phyloP scores from a whole-genome alignment of 92 coral and sea anemone genomes.

The Siderastrea radians region DNA sequence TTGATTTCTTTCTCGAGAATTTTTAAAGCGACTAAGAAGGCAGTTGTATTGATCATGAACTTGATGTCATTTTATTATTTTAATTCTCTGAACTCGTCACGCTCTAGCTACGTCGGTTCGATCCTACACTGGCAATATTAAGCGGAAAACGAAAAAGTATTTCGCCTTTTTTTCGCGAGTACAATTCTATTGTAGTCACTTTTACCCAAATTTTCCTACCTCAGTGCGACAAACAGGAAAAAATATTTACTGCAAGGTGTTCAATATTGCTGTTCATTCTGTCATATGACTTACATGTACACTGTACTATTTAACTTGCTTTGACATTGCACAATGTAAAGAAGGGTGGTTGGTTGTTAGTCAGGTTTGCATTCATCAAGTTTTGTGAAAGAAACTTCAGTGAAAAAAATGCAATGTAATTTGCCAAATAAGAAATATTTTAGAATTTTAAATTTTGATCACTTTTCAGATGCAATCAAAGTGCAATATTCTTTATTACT shows the following conservation, averaged over 20 bases:
- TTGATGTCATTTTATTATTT: not conserved
- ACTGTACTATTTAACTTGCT: not conserved
- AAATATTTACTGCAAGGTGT: not conserved
- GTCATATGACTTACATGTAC: not conserved
- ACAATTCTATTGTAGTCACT: not conserved
- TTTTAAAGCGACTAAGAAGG: not conserved
- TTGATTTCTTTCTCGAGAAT: not conserved
- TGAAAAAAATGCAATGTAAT: too few species aligned
- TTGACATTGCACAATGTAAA: not conserved
- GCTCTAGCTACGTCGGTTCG: not conserved
- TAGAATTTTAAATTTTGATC: too few species aligned
- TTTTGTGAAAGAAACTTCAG: too few species aligned
- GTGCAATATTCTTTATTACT: too few species aligned
- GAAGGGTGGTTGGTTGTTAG: too few species aligned
- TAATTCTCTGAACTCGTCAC: slow-evolving; percentile 15
- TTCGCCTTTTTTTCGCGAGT: not conserved
- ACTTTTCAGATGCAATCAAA: too few species aligned
- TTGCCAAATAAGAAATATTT: too few species aligned
- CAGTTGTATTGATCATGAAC: not conserved
- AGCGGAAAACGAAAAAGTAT: not conserved
- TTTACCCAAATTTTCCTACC: too few species aligned
- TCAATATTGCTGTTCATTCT: slow-evolving; percentile 3
- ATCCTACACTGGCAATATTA: not conserved
- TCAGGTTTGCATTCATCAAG: too few species aligned
- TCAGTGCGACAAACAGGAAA: too few species aligned